A percentile compares a stretch with the other conserved stretches of the same genome.
phyloP scores from a whole-genome alignment of 1,140 invertebrate genomes.

The Drosophila ananassae region DNA sequence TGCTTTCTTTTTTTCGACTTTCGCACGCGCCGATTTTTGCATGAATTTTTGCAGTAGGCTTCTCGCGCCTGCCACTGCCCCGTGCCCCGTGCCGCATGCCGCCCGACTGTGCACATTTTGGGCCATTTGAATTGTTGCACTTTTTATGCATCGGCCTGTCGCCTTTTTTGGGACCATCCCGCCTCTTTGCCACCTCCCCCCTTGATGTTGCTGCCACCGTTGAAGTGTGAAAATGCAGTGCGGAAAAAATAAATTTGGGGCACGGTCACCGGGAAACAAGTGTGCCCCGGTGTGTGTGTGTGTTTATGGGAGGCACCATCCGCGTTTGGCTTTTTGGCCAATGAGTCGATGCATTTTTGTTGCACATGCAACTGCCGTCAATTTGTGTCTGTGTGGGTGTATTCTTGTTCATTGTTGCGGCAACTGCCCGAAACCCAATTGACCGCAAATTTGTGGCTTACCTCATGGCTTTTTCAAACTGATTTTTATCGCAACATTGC shows the following conservation, averaged over 20 bases:
- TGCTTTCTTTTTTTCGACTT: constrained; percentile 24
- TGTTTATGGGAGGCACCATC: constrained; percentile 43
- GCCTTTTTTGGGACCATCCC: constrained; percentile 5
- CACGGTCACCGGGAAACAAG: constrained; percentile 48
- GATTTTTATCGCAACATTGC: constrained; percentile 68
- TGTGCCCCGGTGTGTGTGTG: neutral
- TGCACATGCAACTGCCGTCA: constrained; percentile 65
- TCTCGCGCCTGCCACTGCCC: constrained; percentile 14
- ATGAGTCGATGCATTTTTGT: constrained; percentile 74
- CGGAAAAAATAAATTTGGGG: constrained; percentile 46
- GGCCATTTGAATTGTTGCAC: constrained; percentile 79
- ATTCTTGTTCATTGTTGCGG: constrained; percentile 37
- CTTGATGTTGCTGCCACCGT: constrained; percentile 4
- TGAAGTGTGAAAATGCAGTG: constrained; percentile 79
- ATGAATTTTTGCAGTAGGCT: constrained; percentile 78
- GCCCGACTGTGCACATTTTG: constrained; percentile 12
- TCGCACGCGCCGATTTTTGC: constrained; percentile 62
- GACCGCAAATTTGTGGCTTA: constrained; percentile 74
- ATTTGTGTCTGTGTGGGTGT: constrained; percentile 6
- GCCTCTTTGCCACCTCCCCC: neutral
- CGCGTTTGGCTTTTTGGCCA: constrained; percentile 50
- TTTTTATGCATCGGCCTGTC: constrained; percentile 72
- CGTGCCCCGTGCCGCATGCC: too few relatives aligned
- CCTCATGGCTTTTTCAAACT: constrained; percentile 73
- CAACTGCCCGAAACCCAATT: constrained; percentile 72